A percentile compares a stretch with the other conserved stretches of the same genome.
Evolutionary conservation across 1,140 invertebrate species (phyloP).

Genomic region (Papilio helenus): DNA sequence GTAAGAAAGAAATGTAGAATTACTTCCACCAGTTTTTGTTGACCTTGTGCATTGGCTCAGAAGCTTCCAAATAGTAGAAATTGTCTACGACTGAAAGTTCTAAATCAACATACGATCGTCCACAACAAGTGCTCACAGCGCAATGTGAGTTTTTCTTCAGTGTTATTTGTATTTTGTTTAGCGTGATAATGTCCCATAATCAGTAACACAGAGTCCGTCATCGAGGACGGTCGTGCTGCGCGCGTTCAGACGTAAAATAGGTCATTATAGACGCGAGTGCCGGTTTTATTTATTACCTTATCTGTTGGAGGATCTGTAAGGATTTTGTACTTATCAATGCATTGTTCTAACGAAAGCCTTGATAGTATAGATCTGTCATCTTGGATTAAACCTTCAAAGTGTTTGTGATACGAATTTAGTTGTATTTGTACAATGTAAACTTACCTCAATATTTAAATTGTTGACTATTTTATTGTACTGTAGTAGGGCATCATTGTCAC

Average conservation of each 20-base stretch:
- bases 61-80: too few species aligned
- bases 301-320: conserved; percentile 31
- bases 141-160: conserved; percentile 49
- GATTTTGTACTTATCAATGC: conserved; percentile 30
- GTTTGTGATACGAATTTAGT: neutral
- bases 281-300: conserved; percentile 23
- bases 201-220: conserved; percentile 56
- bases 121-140: conserved; percentile 20
- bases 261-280: conserved; percentile 4
- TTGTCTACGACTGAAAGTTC: too few species aligned
- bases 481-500: too few species aligned
- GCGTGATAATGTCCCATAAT: conserved; percentile 61
- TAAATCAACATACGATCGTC: conserved; percentile 3
- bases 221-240: conserved; percentile 50
- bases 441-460: neutral
- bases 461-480: neutral
- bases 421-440: neutral
- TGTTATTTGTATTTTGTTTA: conserved; percentile 65
- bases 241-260: conserved; percentile 37
- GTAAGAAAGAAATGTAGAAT: too few species aligned
- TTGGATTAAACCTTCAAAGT: conserved; percentile 26
- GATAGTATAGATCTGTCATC: conserved; percentile 31
- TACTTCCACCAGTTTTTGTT: too few species aligned
- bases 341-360: conserved; percentile 32
- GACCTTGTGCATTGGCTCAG: too few species aligned